Evolutionary conservation across 2,797 vertebrate genomes (phyloP).

Genomic region (Vespertilio murinus): DNA sequence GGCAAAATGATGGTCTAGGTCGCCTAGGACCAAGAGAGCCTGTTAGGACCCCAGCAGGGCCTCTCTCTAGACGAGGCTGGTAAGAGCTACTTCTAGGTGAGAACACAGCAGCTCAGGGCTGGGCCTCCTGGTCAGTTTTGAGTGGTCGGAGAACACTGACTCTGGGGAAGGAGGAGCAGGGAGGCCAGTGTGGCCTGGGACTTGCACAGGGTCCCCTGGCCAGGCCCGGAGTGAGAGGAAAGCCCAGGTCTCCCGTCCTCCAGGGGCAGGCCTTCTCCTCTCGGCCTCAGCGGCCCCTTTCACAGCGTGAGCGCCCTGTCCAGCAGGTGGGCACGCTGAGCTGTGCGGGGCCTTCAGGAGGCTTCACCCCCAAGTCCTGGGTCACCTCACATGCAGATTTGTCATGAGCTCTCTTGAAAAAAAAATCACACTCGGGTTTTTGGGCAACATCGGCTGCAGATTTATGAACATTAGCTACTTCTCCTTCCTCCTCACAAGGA

Average conservation of each 20-base stretch:
- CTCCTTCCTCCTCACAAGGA: not conserved
- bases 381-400: not conserved
- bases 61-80: not conserved
- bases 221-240: not conserved
- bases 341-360: accelerated
- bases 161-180: not conserved
- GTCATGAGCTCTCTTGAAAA: not conserved
- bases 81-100: not conserved
- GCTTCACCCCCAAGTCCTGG: not conserved
- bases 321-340: not conserved
- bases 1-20: not conserved
- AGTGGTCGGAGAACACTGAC: not conserved
- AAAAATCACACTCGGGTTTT: not conserved
- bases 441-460: not conserved
- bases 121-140: not conserved
- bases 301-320: not conserved
- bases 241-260: not conserved
- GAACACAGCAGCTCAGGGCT: not conserved
- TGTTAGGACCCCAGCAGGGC: too few relatives aligned
- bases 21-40: not conserved
- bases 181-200: not conserved
- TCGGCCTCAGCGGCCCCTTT: not conserved
- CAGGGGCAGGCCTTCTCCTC: not conserved
- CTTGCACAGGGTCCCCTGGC: not conserved
- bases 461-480: not conserved